phyloP scores from a whole-genome alignment of 2,797 vertebrate genomes.

The Tenualosa ilisha region DNA sequence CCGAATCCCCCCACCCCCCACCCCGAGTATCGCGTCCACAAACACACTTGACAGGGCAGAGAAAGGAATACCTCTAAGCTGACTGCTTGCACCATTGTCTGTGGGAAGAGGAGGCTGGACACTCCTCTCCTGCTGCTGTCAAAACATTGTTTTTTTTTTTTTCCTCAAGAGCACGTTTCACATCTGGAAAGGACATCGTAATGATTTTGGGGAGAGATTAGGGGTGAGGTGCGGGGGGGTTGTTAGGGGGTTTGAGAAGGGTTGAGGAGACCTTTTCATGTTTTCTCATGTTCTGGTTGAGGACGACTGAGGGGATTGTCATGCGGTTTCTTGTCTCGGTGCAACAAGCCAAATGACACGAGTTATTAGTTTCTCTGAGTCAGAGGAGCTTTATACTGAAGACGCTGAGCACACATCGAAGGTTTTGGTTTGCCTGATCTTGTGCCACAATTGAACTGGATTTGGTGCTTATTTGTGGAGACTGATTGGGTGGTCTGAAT shows the following conservation, averaged over 20 bases:
- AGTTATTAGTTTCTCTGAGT: background rate
- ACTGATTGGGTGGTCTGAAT: conserved; percentile 5
- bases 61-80: background rate
- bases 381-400: background rate
- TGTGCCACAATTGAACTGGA: background rate
- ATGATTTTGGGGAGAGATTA: background rate
- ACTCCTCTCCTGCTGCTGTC: background rate
- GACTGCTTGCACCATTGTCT: background rate
- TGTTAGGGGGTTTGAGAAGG: too few relatives aligned
- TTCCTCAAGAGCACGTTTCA: background rate
- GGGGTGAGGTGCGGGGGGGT: too few relatives aligned
- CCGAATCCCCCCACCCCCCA: background rate
- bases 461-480: background rate
- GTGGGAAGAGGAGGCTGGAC: conserved; percentile 2
- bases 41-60: background rate
- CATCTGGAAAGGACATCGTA: background rate
- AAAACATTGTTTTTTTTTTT: background rate
- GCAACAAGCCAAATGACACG: conserved; percentile 1
- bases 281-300: conserved; percentile 15
- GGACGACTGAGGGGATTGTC: background rate
- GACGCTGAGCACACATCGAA: background rate
- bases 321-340: background rate
- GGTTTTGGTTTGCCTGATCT: background rate
- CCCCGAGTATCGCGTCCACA: background rate
- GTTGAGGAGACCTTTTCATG: background rate